Base-by-base conservation (phyloP, 1,140 invertebrate genomes). In the Hycleus phaleratus region DNA sequence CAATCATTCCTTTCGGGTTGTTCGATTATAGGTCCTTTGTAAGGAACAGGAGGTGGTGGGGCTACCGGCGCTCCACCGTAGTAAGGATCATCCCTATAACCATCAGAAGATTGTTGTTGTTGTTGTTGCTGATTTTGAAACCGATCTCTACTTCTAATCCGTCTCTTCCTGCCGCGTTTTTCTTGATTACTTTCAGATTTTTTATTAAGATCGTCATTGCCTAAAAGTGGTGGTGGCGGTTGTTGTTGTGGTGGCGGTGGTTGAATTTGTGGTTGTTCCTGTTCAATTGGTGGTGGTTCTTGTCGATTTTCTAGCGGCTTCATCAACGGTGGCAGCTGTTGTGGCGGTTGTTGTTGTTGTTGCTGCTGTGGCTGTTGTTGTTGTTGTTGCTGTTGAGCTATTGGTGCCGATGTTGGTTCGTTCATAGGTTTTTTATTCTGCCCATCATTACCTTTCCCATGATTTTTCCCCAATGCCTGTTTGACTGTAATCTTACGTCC, bases 1-100 rank as follows among this genome's bases (percentile, higher is more conserved):
- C 90, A 91, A 68, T 93, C 90, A 75, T 93, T 93, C 66, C 85
- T 78, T 43, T 87, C 81, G 38, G 58, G 52, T 45, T 45, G 47
- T 3, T 60, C 52, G 6, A 46, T 46, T 9, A 48, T 40, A 11
- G 32, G 49, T 38, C 32, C 32, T 0, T 32, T 32, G 7, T 32
- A 32, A 71, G 63, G 0, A 68, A 68, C 56, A 60, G 43, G 46
- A 67, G 74, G 9, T 26, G 44, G 38, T 43, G 58, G 61, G 24
- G 44, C 26, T 48, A 49, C 38, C 51, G 60, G 50, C 44, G 59
- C 64, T 46, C 59, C 54, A 10, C 58, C 50, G 51, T 58, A 58
- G 26, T 58, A 57, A 8, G 38, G 12, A 26, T 53, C 51, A n/a
- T 53, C 51, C n/a, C 51, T 53, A 32, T 53, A 53, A n/a, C 25